A percentile compares a stretch with the other conserved stretches of the same genome.
Conservation (phyloP, 2,797 vertebrate species). For the Rhinogobio ventralis region DNA sequence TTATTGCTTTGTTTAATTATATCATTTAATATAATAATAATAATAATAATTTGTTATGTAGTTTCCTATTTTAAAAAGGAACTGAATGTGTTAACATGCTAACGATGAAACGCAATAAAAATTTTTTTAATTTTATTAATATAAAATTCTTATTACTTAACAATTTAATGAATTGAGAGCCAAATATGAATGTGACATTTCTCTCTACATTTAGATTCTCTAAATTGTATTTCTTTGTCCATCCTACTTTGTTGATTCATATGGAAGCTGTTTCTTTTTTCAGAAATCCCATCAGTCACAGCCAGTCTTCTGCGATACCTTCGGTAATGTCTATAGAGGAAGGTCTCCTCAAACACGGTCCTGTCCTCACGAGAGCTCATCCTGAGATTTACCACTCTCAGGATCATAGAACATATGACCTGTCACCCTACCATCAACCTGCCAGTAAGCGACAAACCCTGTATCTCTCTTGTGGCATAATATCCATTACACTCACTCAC, state of each 20-base stretch:
- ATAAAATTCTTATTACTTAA: no score
- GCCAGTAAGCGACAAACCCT: constrained; percentile 79
- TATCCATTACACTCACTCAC: neutral
- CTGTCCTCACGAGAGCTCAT: constrained; percentile 82
- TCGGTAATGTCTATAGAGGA: constrained; percentile 79
- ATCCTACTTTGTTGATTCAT: constrained; percentile 39
- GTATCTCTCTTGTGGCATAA: neutral
- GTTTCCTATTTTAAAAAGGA: neutral
- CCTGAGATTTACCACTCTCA: constrained; percentile 86
- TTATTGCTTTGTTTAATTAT: neutral
- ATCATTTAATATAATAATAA: neutral
- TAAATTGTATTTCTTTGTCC: neutral
- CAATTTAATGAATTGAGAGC: neutral
- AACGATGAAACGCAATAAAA: neutral
- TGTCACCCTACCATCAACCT: constrained; percentile 81
- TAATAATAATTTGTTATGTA: neutral
- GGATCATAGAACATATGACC: constrained; percentile 86
- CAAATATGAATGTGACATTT: neutral
- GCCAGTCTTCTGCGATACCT: constrained; percentile 76
- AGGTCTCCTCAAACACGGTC: constrained; percentile 82
- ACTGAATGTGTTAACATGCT: neutral
- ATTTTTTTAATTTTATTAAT: no score
- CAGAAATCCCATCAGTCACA: constrained; percentile 86
- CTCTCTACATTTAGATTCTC: neutral
- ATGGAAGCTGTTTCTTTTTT: constrained; percentile 87